phyloP scores from a whole-genome alignment of 2,797 vertebrate species.

The Sciurus carolinensis region DNA sequence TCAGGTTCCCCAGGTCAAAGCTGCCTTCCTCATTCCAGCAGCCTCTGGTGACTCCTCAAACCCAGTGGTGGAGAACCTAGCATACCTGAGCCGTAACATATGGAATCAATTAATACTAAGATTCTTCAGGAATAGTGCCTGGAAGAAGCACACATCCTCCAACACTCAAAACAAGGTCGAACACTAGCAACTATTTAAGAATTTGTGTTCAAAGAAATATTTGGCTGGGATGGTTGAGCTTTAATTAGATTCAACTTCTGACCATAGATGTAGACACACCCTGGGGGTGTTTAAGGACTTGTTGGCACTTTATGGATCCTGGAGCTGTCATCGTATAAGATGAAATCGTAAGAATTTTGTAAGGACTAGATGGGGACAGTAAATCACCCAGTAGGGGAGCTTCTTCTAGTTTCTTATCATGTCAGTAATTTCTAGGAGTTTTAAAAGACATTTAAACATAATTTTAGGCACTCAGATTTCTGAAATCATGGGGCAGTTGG shows the following conservation, averaged over 20 bases:
- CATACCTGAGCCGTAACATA: neutral
- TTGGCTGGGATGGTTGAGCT: neutral
- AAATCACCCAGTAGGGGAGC: conserved; percentile 75
- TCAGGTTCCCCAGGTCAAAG: neutral
- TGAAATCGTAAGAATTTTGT: conserved; percentile 66
- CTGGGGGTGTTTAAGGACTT: neutral
- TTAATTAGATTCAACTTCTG: conserved; percentile 37
- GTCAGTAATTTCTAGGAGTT: conserved; percentile 61
- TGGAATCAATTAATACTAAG: neutral
- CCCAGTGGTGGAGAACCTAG: neutral
- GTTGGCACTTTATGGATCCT: conserved; percentile 68
- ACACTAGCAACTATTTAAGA: neutral
- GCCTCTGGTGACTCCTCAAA: neutral
- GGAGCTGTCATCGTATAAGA: conserved; percentile 77
- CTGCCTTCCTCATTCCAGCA: neutral
- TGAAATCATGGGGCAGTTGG: conserved; percentile 65
- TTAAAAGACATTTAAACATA: conserved; percentile 80
- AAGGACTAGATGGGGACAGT: conserved; percentile 38
- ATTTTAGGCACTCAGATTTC: conserved; percentile 79
- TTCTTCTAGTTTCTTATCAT: conserved; percentile 76
- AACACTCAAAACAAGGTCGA: fast-evolving
- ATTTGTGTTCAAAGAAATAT: neutral
- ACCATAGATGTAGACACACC: fast-evolving
- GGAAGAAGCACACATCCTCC: fast-evolving
- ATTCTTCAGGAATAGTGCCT: neutral